Percentiles rank a stretch among this genome's conserved stretches.
These are phyloP conservation scores for Ibidorhyncha struthersii DNA, from an alignment of 2,113 vertebrate species.

Conservation along the genomic window DNA sequence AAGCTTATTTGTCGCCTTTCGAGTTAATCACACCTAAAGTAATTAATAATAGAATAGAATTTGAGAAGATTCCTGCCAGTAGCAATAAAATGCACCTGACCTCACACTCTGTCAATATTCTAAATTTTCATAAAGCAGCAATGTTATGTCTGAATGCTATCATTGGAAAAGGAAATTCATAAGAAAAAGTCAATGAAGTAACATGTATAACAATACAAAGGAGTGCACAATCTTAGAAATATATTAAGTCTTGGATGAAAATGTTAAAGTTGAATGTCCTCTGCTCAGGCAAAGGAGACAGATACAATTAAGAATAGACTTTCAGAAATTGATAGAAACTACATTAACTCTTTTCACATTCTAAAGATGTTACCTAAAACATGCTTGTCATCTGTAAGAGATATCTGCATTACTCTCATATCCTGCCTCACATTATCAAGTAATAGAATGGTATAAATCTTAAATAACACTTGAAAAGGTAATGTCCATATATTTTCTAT, in stretches of 20 bases:
- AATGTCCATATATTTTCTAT: not conserved
- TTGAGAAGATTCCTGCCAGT: not conserved
- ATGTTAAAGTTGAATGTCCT: not conserved
- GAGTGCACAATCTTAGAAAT: not conserved
- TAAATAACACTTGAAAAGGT: not conserved
- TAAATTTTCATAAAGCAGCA: not conserved
- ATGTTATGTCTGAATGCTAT: not conserved
- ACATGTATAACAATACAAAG: not conserved
- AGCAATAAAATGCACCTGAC: not conserved
- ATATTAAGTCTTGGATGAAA: not conserved
- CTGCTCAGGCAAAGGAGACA: not conserved
- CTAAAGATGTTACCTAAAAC: not conserved
- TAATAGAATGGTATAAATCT: not conserved
- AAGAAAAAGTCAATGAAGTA: not conserved
- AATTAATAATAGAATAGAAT: too few relatives aligned
- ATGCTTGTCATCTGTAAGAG: not conserved
- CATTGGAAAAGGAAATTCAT: not conserved
- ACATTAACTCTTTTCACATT: not conserved
- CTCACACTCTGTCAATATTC: not conserved
- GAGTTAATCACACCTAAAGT: not conserved
- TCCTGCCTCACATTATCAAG: not conserved
- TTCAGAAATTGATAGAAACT: not conserved
- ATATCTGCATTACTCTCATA: not conserved
- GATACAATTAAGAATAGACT: not conserved
- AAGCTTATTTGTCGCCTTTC: not conserved